phyloP scores from a whole-genome alignment of 2,113 vertebrate genomes.

The Clupea harengus region DNA sequence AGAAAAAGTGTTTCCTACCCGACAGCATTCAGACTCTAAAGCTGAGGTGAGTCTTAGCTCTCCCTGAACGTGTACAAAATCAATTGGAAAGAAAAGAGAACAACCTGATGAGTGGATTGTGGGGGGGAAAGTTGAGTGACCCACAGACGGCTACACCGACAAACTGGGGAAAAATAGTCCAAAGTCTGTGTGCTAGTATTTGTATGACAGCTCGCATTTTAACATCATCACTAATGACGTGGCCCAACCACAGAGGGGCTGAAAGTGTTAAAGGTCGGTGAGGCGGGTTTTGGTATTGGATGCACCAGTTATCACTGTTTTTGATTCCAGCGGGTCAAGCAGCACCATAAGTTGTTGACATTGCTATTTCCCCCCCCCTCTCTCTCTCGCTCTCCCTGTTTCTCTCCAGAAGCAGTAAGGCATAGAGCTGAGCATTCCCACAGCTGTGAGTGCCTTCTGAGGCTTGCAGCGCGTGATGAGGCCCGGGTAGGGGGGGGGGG shows the following conservation, averaged over 20 bases:
- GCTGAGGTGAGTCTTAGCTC: constrained; percentile 60
- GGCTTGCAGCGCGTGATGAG: background rate
- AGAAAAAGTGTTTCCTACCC: constrained; percentile 33
- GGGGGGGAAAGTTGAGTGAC: background rate
- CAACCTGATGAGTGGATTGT: background rate
- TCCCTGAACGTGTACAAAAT: constrained; percentile 53
- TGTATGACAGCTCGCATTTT: constrained; percentile 20
- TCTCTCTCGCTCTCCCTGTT: background rate
- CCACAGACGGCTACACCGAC: background rate
- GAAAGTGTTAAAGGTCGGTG: constrained; percentile 32
- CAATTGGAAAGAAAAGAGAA: background rate
- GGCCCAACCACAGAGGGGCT: constrained; percentile 35
- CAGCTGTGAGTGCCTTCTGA: background rate
- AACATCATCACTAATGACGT: constrained; percentile 24
- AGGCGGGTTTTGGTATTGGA: constrained; percentile 39
- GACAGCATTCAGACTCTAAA: constrained; percentile 61
- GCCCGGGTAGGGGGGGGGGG: too few relatives aligned
- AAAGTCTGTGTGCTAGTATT: constrained; percentile 16
- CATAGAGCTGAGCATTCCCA: background rate
- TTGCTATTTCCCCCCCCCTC: constrained; percentile 36
- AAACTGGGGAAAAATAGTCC: background rate
- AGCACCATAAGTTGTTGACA: constrained; percentile 29
- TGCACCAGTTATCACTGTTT: constrained; percentile 44
- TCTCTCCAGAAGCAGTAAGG: background rate
- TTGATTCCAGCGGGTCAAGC: constrained; percentile 24